A percentile compares a stretch with the other conserved stretches of the same genome.
phyloP scores from a whole-genome alignment of 2,888 invertebrate species.

The Nomada ruficornis region DNA sequence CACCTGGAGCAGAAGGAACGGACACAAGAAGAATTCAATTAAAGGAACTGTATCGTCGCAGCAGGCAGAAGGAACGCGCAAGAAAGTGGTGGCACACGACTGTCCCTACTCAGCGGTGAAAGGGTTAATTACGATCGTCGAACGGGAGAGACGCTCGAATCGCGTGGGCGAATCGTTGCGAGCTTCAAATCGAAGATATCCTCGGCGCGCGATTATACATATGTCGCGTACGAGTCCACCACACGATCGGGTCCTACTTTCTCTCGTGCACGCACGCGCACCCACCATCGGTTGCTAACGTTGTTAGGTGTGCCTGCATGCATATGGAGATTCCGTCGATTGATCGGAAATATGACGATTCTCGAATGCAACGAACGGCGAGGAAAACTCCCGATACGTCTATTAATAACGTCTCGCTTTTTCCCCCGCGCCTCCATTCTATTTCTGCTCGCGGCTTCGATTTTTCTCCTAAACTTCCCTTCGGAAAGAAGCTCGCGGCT shows the following conservation, averaged over 20 bases:
- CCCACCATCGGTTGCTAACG: conserved; percentile 38
- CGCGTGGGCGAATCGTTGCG: conserved; percentile 67
- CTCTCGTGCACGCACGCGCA: conserved; percentile 62
- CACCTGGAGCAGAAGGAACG: not conserved
- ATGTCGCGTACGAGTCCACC: conserved; percentile 44
- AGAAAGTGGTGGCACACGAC: conserved; percentile 8
- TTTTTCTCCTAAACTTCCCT: conserved; percentile 27
- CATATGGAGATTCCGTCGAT: conserved; percentile 55
- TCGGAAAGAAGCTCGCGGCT: conserved; percentile 31
- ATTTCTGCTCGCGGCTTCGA: not conserved
- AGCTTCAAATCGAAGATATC: conserved; percentile 65
- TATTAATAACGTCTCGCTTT: conserved; percentile 45
- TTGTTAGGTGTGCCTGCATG: conserved; percentile 67
- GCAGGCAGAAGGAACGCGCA: conserved; percentile 5
- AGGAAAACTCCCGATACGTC: conserved; percentile 40
- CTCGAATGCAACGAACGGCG: conserved; percentile 27
- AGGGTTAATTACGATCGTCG: conserved; percentile 68
- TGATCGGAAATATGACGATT: conserved; percentile 49
- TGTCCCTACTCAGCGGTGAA: conserved; percentile 66
- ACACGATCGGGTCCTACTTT: conserved; percentile 67
- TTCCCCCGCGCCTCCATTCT: not conserved
- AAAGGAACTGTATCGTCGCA: not conserved
- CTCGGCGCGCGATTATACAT: conserved; percentile 53
- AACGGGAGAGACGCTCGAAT: conserved; percentile 49
- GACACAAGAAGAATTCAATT: not conserved